A percentile compares a stretch with the other conserved stretches of the same genome.
phyloP scores from a whole-genome alignment of 2,797 vertebrate genomes.

The Prunella strophiata region DNA sequence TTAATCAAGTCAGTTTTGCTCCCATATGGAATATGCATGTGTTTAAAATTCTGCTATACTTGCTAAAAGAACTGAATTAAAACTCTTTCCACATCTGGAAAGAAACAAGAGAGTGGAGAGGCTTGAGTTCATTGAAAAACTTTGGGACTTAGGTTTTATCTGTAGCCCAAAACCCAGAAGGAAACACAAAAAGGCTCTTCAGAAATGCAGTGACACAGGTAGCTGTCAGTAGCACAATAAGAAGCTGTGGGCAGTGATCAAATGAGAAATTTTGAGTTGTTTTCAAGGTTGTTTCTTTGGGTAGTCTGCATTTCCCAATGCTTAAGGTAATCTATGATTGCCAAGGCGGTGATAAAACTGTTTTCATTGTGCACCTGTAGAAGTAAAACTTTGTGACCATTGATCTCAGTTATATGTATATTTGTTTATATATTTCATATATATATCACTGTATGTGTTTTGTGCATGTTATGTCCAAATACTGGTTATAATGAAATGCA shows the following conservation, averaged over 20 bases:
- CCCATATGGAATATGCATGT: neutral
- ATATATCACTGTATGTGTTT: no score
- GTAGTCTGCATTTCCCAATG: neutral
- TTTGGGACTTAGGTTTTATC: neutral
- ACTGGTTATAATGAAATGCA: no score
- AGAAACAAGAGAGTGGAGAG: neutral
- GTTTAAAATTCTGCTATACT: neutral
- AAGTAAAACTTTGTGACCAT: neutral
- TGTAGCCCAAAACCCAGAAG: neutral
- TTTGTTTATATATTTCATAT: neutral
- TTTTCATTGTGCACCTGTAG: neutral
- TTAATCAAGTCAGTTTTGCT: neutral
- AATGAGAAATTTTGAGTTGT: neutral
- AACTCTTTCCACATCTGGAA: neutral
- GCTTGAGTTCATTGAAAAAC: neutral
- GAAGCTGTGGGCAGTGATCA: neutral
- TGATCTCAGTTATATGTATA: no score
- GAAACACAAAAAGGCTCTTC: neutral
- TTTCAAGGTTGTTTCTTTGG: neutral
- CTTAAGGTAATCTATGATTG: neutral
- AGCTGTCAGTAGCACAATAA: neutral
- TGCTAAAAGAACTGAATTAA: neutral
- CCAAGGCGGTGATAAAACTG: neutral
- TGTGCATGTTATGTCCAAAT: no score
- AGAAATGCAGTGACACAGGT: neutral